Base-by-base conservation (phyloP, 2,113 vertebrate species). In the Nibea albiflora region DNA sequence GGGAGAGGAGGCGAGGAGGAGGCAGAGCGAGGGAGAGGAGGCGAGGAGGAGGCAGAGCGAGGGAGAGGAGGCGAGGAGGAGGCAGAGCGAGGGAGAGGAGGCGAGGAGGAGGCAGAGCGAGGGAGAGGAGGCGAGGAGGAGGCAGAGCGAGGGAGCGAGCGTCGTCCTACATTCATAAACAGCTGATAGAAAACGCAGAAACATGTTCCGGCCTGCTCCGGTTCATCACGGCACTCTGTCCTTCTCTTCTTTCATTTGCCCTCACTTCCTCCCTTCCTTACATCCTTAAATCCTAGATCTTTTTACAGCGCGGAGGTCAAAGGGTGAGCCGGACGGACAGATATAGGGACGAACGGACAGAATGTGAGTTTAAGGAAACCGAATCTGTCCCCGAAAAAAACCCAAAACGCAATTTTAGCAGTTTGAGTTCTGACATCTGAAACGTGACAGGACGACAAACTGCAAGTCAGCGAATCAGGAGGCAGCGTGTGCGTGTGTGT, bases 381-480 rank as follows among this genome's bases (percentile, higher is more conserved):
- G 75, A 61, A 90, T 82, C 77, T 61, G 76, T 67, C 78, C 68
- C 50, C 0, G 4, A 17, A 49, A 52, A 63, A 31, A 79, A 70
- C 6, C 11, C n/a, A 79, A 88, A 91, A 86, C 17, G 86, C 89
- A n/a, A 22, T 74, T 91, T 84, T 86, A 56, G 89, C 89, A 88
- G 74, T 92, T 90, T 92, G 15, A 20, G 16, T 42, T 56, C 26
- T 87, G 86, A 90, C 82, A 85, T 75, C 66, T 88, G 86, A 88
- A 91, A 92, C 35, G 35, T 35, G 89, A 88, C 87, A 88, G 77
- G 64, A 81, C 64, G 67, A 75, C 70, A 69, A 87, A 84, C 70
- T 88, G 90, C 86, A 84, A 88, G 84, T 92, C 91, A 92, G 91
- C 91, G 5, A 72, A 87, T 87, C 74, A 73, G 73, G 56, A 75